Base-by-base conservation (phyloP, 2,888 invertebrate species). In the Pristionchus japonicus region DNA sequence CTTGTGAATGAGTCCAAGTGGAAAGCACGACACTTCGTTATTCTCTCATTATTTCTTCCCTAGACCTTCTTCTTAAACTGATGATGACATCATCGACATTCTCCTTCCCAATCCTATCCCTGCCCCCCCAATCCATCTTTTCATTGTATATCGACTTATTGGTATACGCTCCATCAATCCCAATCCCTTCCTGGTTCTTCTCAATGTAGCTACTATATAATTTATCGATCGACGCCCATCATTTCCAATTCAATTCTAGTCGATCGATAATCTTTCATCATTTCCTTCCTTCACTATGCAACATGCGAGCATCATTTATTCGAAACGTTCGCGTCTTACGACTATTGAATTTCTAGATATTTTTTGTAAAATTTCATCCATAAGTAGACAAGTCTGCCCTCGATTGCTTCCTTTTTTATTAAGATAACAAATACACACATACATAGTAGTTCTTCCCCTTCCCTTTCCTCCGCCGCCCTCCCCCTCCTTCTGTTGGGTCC, bases 281-380 rank as follows among this genome's bases (percentile, higher is more conserved):
- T 74, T 74, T 74, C n/a, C 74, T 74, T 31, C 37, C 23, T 74
- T 74, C 74, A 74, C 74, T 74, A 74, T 74, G 74, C 74, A 74
- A 40, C 74, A 74, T 74, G 74, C 74, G 74, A 74, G n/a, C 74
- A 37, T 13, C 40, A 74, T 74, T 74, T 40, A 74, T 20, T 40
- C 74, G 6, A 74, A 74, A 20, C 20, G 74, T 74, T 74, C 74
- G 74, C 74, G 20, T 74, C 74, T 40, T 40, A 40, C 74, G 23
- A 70, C n/a, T 34, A 67, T 67, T 67, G 20, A 52, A 27, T 61
- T 70, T 70, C 31, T 70, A 70, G 70, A 31, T 17, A 70, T 70
- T 70, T 64, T 27, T 70, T 70, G 70, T 70, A 70, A 70, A 34
- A 70, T 37, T 70, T 17, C 70, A 70, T 20, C 31, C 9, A 70